Evolutionary conservation across 2,113 vertebrate genomes (phyloP).

Genomic region (Eretmochelys imbricata): DNA sequence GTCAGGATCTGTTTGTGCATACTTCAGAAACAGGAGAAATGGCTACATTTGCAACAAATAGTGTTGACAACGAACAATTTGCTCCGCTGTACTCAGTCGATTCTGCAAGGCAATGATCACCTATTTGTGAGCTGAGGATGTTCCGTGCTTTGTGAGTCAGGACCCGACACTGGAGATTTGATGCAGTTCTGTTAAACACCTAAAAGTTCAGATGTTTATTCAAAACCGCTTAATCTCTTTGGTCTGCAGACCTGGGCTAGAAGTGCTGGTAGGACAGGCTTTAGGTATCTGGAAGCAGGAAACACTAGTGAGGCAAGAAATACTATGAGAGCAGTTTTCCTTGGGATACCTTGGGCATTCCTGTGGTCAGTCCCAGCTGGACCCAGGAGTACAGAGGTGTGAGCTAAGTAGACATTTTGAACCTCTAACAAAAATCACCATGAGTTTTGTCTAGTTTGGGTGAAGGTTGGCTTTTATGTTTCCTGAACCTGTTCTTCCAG

Average conservation of each 20-base stretch:
- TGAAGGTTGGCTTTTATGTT: neutral
- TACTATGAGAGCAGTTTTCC: neutral
- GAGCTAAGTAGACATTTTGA: accelerated
- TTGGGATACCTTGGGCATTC: neutral
- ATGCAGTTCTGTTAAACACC: neutral
- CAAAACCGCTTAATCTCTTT: neutral
- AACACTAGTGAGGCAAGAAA: neutral
- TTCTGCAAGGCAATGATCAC: neutral
- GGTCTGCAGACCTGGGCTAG: neutral
- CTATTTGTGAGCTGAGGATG: too few species aligned
- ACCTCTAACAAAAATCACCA: neutral
- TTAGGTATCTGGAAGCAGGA: neutral
- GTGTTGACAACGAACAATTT: neutral
- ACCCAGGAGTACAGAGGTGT: neutral
- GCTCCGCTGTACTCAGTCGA: neutral
- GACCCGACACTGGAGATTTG: neutral
- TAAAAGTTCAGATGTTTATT: neutral
- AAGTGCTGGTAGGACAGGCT: neutral
- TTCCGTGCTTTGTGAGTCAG: too few species aligned
- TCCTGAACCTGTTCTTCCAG: neutral
- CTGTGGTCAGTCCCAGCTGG: neutral
- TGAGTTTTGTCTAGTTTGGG: neutral
- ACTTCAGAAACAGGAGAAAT: neutral
- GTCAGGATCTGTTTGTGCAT: neutral
- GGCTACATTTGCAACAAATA: too few species aligned